These are phyloP conservation scores for Tryphoninae sp. DNA, from an alignment of 2,888 invertebrate genomes.

Conservation along the genomic window DNA sequence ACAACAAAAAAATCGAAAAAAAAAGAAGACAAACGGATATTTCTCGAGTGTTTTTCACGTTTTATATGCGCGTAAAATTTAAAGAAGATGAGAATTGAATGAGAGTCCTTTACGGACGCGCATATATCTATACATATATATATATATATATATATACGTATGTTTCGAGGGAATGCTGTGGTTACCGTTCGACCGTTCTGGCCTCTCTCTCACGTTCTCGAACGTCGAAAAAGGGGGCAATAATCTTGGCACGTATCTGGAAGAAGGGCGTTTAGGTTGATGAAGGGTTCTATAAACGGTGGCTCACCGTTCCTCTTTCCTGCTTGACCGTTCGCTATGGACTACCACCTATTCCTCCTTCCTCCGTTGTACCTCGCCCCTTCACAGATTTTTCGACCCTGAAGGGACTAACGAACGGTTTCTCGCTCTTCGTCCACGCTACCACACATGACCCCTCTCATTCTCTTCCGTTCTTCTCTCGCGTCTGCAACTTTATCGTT, in stretches of 20 bases:
- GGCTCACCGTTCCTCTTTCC: constrained; percentile 57
- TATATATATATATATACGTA: not conserved
- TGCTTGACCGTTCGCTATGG: constrained; percentile 36
- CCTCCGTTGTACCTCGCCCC: constrained; percentile 9
- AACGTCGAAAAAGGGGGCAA: constrained; percentile 57
- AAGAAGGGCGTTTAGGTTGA: constrained; percentile 78
- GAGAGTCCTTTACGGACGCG: not conserved
- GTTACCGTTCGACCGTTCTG: not conserved
- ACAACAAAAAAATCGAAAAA: not conserved
- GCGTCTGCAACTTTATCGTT: constrained; percentile 1
- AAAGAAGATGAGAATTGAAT: constrained; percentile 30
- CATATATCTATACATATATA: not conserved
- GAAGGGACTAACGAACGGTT: constrained; percentile 28
- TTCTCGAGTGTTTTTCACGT: not conserved
- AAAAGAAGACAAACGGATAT: not conserved
- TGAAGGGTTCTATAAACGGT: constrained; percentile 80
- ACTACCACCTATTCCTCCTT: constrained; percentile 7
- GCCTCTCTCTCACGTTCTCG: constrained; percentile 33
- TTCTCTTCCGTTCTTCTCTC: constrained; percentile 12
- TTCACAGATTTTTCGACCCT: constrained; percentile 29
- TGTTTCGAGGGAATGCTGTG: not conserved
- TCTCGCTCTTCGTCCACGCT: constrained; percentile 8
- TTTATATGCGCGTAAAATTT: constrained; percentile 32
- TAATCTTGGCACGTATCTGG: constrained; percentile 74
- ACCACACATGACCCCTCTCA: constrained; percentile 3